phyloP scores from a whole-genome alignment of 2,797 vertebrate genomes.

The Gymnopithys bicolor region DNA sequence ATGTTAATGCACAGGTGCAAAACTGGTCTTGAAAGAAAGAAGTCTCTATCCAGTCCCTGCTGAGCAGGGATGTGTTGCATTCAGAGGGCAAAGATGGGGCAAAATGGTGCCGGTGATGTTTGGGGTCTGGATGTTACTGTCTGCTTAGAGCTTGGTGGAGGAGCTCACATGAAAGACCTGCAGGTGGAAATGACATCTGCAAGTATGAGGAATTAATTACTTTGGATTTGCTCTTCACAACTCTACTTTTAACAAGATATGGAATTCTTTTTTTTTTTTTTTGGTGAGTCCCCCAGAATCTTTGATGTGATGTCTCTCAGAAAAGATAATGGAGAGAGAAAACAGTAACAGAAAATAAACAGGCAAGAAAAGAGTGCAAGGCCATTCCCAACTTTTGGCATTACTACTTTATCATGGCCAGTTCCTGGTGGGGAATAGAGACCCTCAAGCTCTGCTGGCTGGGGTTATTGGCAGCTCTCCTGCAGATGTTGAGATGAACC shows the following conservation, averaged over 20 bases:
- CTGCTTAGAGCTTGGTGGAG: neutral
- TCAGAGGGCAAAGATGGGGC: neutral
- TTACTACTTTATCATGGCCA: neutral
- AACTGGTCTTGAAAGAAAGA: neutral
- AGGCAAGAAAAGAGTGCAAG: neutral
- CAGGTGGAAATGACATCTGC: neutral
- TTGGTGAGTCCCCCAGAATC: neutral
- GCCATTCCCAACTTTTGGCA: neutral
- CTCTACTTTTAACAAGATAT: neutral
- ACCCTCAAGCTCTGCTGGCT: neutral
- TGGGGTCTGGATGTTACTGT: neutral
- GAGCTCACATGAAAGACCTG: neutral
- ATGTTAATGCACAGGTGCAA: neutral
- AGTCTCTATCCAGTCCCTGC: neutral
- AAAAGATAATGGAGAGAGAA: neutral
- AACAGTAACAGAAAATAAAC: neutral
- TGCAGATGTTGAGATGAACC: neutral
- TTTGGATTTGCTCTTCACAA: neutral
- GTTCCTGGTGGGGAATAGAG: neutral
- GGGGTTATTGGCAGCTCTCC: neutral
- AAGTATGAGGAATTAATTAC: neutral
- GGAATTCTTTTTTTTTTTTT: neutral
- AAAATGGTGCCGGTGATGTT: neutral
- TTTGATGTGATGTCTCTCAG: neutral
- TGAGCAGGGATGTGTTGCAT: neutral